Base-by-base conservation (phyloP, 2,113 vertebrate species). In the Pyxicephalus adspersus region DNA sequence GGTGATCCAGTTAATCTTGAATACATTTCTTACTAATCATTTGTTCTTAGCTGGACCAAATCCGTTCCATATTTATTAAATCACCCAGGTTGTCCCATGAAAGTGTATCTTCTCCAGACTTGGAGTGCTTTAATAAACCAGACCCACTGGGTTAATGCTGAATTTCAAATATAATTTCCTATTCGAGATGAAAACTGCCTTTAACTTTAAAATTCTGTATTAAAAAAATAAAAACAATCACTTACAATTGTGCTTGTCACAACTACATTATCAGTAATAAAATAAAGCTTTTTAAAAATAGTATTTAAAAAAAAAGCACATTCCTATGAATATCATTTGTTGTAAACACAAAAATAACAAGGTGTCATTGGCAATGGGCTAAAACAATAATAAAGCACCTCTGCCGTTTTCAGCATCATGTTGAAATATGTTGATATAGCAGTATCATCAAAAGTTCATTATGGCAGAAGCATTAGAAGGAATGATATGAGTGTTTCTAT, bases 391-490 rank as follows among this genome's bases (percentile, higher is more conserved):
- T 77, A 22, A 61, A 73, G 50, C 0, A 25, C 54, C 80, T 80
- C 3, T 58, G 31, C 22, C 17, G 75, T 74, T 66, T 75, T 85
- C 85, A 85, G 81, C 31, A 79, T 83, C 83, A 64, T 34, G 64
- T 71, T 9, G 2, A 67, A 84, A 85, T 50, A 16, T 77, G 25
- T 71, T 85, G 78, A 83, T 84, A 83, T 74, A 84, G 0, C 83
- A 82, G 63, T 25, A 25, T 17, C 26, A 31, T 55, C 34, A 83
- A 77, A 38, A 70, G 63, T 77, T 84, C 64, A 70, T 25, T 66
- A 66, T 31, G 34, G 75, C 0, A 83, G 64, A 77, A 63, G 73
- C 78, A 79, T 77, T 77, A 73, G 54, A 76, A 51, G 64, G 28
- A 65, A 77, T 1, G 34, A 71, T 80, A 81, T 51, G 26, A 23